phyloP scores from a whole-genome alignment of 2,888 invertebrate species.

The Cheilosia impressa region DNA sequence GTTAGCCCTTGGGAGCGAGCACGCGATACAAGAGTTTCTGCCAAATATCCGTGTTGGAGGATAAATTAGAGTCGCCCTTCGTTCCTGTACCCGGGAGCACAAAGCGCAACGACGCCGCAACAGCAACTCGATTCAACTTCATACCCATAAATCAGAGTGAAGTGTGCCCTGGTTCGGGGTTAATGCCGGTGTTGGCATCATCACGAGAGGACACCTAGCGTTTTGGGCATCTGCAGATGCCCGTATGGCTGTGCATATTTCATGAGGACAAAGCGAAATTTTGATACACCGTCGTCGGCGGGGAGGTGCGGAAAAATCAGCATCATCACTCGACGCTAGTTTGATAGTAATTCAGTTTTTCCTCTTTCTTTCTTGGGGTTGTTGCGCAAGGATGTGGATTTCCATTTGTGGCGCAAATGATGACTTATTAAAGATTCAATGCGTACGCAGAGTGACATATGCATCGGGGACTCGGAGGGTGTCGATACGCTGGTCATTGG shows the following conservation, averaged over 20 bases:
- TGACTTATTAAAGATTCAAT: conserved; percentile 70
- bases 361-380: neutral
- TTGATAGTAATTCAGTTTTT: conserved; percentile 7
- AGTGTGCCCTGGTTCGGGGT: conserved; percentile 46
- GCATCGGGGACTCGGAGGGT: conserved; percentile 18
- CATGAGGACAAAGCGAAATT: conserved; percentile 64
- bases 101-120: conserved; percentile 51
- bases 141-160: conserved; percentile 65
- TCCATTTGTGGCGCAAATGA: conserved; percentile 56
- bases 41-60: conserved; percentile 37
- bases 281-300: conserved; percentile 35
- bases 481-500: conserved; percentile 6
- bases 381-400: conserved; percentile 13
- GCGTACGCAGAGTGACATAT: conserved; percentile 48
- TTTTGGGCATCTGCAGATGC: conserved; percentile 35
- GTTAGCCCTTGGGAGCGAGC: conserved; percentile 18
- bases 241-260: conserved; percentile 59
- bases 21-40: conserved; percentile 63
- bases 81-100: conserved; percentile 36
- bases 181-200: conserved; percentile 56
- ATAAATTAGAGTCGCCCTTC: conserved; percentile 54
- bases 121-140: conserved; percentile 55
- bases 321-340: conserved; percentile 24
- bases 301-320: conserved; percentile 24
- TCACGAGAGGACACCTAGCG: conserved; percentile 46